Evolutionary conservation across 1,140 invertebrate genomes (phyloP).

Genomic region (Hycleus cichorii): DNA sequence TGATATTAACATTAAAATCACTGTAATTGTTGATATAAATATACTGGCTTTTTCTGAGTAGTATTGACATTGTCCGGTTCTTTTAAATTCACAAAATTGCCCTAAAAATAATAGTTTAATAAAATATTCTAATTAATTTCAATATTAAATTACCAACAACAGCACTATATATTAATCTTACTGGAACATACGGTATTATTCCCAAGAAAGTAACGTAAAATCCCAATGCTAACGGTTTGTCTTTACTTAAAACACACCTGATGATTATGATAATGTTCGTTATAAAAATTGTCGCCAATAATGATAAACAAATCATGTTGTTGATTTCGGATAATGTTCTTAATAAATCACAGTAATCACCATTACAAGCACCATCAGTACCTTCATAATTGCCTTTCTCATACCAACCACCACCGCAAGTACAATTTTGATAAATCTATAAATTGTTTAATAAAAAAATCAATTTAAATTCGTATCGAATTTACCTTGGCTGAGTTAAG

Average conservation of each 20-base stretch:
- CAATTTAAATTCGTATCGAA: not conserved
- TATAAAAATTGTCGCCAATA: constrained; percentile 45
- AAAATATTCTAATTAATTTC: not conserved
- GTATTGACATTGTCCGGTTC: constrained; percentile 20
- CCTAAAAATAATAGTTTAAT: constrained; percentile 10
- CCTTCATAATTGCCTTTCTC: constrained; percentile 31
- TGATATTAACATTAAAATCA: constrained; percentile 23
- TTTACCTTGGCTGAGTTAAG: constrained; percentile 32
- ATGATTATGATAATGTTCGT: constrained; percentile 51
- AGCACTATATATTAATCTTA: constrained; percentile 47
- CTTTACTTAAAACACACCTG: constrained; percentile 46
- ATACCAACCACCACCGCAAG: constrained; percentile 37
- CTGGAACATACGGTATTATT: constrained; percentile 48
- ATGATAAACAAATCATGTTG: constrained; percentile 38
- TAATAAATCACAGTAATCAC: constrained; percentile 43
- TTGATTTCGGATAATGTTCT: constrained; percentile 50
- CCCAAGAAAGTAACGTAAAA: constrained; percentile 47
- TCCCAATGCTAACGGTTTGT: constrained; percentile 53
- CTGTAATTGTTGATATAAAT: constrained; percentile 24
- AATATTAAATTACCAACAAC: constrained; percentile 40
- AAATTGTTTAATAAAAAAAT: constrained; percentile 7
- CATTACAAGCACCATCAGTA: constrained; percentile 49
- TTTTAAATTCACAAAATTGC: constrained; percentile 19
- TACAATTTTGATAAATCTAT: constrained; percentile 47
- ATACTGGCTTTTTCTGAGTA: constrained; percentile 26